Conservation (phyloP, 2,797 vertebrate genomes). For the Gymnocypris eckloni region DNA sequence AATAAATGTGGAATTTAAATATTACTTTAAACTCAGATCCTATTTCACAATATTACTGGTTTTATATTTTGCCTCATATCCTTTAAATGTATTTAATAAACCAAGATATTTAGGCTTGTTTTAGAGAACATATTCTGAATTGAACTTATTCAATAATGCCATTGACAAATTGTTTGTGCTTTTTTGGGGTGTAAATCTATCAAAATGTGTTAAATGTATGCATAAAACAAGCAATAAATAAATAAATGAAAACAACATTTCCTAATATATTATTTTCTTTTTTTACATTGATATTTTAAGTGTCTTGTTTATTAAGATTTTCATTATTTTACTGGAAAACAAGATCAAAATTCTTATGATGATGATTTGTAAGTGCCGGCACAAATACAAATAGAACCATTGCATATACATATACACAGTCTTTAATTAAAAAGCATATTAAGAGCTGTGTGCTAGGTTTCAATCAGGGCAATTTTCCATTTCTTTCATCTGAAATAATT, state of each 20-base stretch:
- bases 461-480: not conserved
- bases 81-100: not conserved
- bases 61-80: not conserved
- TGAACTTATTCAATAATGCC: not conserved
- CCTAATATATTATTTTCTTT: not conserved
- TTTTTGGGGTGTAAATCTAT: not conserved
- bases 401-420: not conserved
- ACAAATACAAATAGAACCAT: not conserved
- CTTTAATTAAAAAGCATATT: constrained; percentile 1
- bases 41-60: not conserved
- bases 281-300: not conserved
- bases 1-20: not conserved
- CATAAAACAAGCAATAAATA: not conserved
- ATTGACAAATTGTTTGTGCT: not conserved
- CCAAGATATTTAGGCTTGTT: not conserved
- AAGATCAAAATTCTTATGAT: not conserved
- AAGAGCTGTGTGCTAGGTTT: not conserved
- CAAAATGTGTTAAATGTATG: not conserved
- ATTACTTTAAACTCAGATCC: not conserved
- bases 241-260: not conserved
- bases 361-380: not conserved
- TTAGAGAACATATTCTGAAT: not conserved
- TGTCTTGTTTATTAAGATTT: not conserved
- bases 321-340: not conserved
- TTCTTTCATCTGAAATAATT: constrained; percentile 40